phyloP scores from a whole-genome alignment of 2,113 vertebrate species.

The Epinephelus cyanopodus region DNA sequence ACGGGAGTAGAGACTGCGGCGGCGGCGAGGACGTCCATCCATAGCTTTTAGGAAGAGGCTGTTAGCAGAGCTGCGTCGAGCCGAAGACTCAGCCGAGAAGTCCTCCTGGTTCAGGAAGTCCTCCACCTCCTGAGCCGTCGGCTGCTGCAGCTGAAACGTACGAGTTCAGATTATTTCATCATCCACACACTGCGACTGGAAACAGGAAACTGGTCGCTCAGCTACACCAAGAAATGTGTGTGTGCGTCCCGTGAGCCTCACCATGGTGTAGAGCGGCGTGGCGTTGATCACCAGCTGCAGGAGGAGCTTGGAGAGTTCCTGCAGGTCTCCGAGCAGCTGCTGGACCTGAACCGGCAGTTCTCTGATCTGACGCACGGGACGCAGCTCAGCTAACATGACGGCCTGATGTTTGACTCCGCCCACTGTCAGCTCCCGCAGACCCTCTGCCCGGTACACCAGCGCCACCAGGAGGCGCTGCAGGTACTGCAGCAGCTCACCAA shows the following conservation, averaged over 20 bases:
- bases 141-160: conserved; percentile 70
- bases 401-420: conserved; percentile 35
- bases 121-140: conserved; percentile 72
- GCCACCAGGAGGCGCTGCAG: conserved; percentile 66
- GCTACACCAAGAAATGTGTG: background rate
- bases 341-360: conserved; percentile 67
- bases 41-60: conserved; percentile 81
- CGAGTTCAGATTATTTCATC: too few species aligned
- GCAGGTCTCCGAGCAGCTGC: conserved; percentile 64
- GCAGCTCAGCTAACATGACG: conserved; percentile 46
- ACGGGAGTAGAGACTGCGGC: conserved; percentile 68
- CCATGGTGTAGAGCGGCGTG: conserved; percentile 81
- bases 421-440: conserved; percentile 45
- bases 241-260: conserved; percentile 29
- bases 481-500: conserved; percentile 55
- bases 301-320: conserved; percentile 74
- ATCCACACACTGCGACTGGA: too few species aligned
- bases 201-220: too few species aligned
- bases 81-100: conserved; percentile 29
- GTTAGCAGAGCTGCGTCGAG: conserved; percentile 63
- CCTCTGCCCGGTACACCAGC: conserved; percentile 60
- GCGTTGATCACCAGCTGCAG: conserved; percentile 82
- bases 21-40: conserved; percentile 76
- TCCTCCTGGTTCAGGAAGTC: conserved; percentile 79
- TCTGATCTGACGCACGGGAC: conserved; percentile 52